phyloP scores from a whole-genome alignment of 2,113 vertebrate genomes.

The Pangasianodon hypophthalmus region DNA sequence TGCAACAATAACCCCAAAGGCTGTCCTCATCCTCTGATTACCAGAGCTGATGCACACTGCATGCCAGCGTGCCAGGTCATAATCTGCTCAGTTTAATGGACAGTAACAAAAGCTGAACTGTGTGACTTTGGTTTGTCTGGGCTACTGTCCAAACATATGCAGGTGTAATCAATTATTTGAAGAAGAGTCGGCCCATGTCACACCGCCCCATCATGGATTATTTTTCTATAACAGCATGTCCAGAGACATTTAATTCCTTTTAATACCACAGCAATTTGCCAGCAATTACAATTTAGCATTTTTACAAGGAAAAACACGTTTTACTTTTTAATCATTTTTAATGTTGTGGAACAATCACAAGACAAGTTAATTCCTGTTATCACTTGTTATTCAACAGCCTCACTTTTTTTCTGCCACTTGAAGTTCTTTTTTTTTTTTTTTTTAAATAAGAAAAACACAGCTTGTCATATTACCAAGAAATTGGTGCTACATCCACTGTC shows the following conservation, averaged over 20 bases:
- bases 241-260: neutral
- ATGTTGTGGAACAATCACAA: neutral
- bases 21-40: neutral
- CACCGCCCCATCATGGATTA: neutral
- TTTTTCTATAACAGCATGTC: neutral
- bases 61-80: neutral
- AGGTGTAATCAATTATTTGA: conserved; percentile 3
- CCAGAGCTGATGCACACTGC: neutral
- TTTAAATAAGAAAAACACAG: neutral
- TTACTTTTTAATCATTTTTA: neutral
- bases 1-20: neutral
- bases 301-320: neutral
- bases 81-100: neutral
- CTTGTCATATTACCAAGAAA: neutral
- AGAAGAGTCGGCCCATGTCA: neutral
- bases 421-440: neutral
- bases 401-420: neutral
- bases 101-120: conserved; percentile 5
- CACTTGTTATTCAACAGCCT: neutral
- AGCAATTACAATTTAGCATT: neutral
- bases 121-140: conserved; percentile 20
- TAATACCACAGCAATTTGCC: neutral
- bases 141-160: conserved; percentile 1
- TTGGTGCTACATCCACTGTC: neutral
- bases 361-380: neutral